phyloP scores from a whole-genome alignment of 2,113 vertebrate genomes.

The Eurystomus gularis region DNA sequence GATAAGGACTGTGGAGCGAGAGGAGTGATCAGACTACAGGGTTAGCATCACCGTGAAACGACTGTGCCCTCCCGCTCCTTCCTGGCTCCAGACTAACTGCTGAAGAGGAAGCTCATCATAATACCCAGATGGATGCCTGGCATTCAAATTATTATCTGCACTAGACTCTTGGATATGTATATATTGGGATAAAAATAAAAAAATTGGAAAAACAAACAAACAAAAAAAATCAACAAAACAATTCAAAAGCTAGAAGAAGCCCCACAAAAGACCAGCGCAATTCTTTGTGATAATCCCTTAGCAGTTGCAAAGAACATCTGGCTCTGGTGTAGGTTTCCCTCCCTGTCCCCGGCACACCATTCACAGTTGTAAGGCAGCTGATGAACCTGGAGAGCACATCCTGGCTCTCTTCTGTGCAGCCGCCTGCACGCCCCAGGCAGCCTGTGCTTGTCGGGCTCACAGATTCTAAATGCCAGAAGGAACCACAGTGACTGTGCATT shows the following conservation, averaged over 20 bases:
- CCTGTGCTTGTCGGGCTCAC: not conserved
- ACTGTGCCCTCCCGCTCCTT: not conserved
- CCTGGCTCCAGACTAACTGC: not conserved
- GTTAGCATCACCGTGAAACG: not conserved
- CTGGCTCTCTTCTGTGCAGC: not conserved
- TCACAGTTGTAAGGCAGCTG: not conserved
- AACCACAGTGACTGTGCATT: not conserved
- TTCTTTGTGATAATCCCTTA: not conserved
- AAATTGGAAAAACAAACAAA: not conserved
- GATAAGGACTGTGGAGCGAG: not conserved
- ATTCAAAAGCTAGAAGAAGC: not conserved
- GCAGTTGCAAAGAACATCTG: not conserved
- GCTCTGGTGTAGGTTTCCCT: not conserved
- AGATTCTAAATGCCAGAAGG: not conserved
- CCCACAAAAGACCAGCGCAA: not conserved
- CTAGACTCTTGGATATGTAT: not conserved
- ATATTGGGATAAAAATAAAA: no score
- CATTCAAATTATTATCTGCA: not conserved
- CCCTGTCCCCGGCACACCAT: not conserved
- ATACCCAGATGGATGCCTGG: not conserved
- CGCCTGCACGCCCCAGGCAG: not conserved
- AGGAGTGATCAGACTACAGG: constrained; percentile 30
- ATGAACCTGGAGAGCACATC: not conserved
- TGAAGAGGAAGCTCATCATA: not conserved
- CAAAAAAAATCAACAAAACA: rapidly evolving